A percentile compares a stretch with the other conserved stretches of the same genome.
Conservation (phyloP, 2,888 invertebrate genomes). For the Dolomedes plantarius region DNA sequence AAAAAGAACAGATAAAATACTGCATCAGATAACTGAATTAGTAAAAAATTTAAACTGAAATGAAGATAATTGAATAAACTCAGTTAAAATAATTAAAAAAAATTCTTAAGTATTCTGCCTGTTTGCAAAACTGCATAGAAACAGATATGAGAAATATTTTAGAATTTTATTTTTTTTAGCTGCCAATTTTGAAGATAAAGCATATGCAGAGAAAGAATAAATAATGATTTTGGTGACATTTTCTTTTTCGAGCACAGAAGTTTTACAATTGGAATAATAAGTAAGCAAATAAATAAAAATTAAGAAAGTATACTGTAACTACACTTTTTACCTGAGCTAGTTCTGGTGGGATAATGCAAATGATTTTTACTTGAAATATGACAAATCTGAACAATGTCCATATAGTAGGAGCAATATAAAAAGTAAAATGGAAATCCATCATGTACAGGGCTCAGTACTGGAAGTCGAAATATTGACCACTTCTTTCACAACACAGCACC, state of each 20-base stretch:
- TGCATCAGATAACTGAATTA: too few species aligned
- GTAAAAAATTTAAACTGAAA: too few species aligned
- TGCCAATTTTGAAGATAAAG: too few species aligned
- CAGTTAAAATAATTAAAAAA: too few species aligned
- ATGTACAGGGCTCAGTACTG: conserved; percentile 65
- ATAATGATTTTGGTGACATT: background rate
- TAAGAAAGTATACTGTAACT: background rate
- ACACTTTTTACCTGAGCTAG: conserved; percentile 36
- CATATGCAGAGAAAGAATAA: too few species aligned
- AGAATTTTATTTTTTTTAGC: too few species aligned
- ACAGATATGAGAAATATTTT: too few species aligned
- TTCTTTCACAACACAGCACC: conserved; percentile 66
- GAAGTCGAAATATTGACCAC: conserved; percentile 61
- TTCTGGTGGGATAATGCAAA: conserved; percentile 59
- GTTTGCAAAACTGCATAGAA: too few species aligned
- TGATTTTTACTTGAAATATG: conserved; percentile 33
- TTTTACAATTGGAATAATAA: background rate
- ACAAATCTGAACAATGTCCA: conserved; percentile 44
- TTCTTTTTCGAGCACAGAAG: background rate
- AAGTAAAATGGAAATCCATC: conserved; percentile 54
- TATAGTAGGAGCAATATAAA: conserved; percentile 31
- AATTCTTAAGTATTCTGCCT: too few species aligned
- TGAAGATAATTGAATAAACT: too few species aligned
- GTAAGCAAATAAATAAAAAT: background rate
- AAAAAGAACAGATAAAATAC: too few species aligned